These are phyloP conservation scores for Danaus plexippus DNA, from an alignment of 1,140 invertebrate species.

Conservation along the genomic window DNA sequence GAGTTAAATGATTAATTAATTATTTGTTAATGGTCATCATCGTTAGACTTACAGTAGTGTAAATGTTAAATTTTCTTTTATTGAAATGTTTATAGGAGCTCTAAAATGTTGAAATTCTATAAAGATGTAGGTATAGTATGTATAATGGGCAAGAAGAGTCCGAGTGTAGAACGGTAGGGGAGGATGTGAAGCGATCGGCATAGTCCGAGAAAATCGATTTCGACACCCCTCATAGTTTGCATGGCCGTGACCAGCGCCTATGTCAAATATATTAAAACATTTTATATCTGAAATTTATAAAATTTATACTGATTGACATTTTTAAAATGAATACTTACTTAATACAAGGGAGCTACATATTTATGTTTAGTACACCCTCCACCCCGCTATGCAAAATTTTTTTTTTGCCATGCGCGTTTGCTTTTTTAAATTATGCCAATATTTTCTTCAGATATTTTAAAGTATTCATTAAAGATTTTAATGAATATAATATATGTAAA, in stretches of 20 bases:
- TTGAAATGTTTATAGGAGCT: too few relatives aligned
- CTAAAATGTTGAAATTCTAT: constrained; percentile 22
- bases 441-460: too few relatives aligned
- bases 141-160: constrained; percentile 35
- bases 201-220: constrained; percentile 66
- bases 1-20: too few relatives aligned
- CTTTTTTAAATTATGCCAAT: constrained; percentile 17
- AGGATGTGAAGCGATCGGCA: constrained; percentile 57
- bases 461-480: too few relatives aligned
- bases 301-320: constrained; percentile 4
- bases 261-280: constrained; percentile 1
- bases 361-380: constrained; percentile 9
- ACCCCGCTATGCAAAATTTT: constrained; percentile 49
- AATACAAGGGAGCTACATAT: constrained; percentile 22
- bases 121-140: constrained; percentile 17
- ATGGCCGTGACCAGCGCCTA: constrained; percentile 33
- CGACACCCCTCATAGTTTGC: constrained; percentile 65
- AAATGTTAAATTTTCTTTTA: too few relatives aligned
- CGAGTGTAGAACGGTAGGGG: constrained; percentile 55
- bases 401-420: constrained; percentile 35
- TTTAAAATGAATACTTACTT: constrained; percentile 14
- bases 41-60: too few relatives aligned
- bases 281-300: constrained; percentile 2
- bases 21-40: too few relatives aligned
- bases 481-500: too few relatives aligned